Base-by-base conservation (phyloP, 2,113 vertebrate genomes). In the Hemicordylus capensis region DNA sequence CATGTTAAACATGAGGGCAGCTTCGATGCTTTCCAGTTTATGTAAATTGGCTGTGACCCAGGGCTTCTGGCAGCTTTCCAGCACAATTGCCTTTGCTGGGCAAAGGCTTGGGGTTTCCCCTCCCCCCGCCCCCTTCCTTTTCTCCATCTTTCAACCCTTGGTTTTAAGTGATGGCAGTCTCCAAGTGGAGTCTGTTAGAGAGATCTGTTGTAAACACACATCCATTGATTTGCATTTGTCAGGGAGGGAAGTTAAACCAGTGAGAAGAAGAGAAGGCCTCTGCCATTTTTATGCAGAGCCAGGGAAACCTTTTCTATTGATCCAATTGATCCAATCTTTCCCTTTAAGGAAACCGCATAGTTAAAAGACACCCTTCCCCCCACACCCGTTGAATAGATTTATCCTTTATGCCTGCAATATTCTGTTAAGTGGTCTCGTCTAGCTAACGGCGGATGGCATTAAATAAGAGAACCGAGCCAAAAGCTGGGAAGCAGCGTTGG, bases 301-400 rank as follows among this genome's bases (percentile, higher is more conserved):
- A 95, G 96, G 96, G 95, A 97, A 97, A 96, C 95, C 96, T 96
- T 93, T 93, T 80, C 85, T 95, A 98, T 98, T 92, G 97, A 98
- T 97, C 94, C 79, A 42, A 97, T 97, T 95, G 97, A 98, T 97
- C 96, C 93, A 92, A 92, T 94, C 95, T 95, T 95, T 96, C 96
- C 95, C 96, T 96, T 96, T 96, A 96, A 97, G 96, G 96, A 96
- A 93, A 95, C 95, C 94, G 93, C 95, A 95, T 93, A 92, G 94
- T 97, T 96, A 95, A 95, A 85, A 95, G 94, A 96, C 31, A 22
- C 54, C 66, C 74, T 17, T 56, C 69, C 54, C 69, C 95, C 92
- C 94, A 79, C 91, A 61, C 81, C 56, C 69, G 28, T 80, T 95
- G 90, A 90, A 91, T 93, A 95, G 94, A 93, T 94, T 95, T 94